Conservation (phyloP, 1,140 invertebrate species). For the Thalassaphorura encarpata region DNA sequence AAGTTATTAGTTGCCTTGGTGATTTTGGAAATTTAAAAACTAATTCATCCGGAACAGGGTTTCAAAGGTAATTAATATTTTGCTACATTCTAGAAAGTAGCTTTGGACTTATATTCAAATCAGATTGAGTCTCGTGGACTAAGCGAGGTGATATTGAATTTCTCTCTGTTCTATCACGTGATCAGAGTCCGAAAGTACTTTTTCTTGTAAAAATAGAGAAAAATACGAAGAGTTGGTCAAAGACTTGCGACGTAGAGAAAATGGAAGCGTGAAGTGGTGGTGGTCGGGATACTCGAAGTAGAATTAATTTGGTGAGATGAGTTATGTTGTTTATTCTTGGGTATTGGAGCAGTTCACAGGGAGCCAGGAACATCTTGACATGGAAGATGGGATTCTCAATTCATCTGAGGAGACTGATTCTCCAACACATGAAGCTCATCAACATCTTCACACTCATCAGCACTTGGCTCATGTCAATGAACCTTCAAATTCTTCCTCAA, state of each 20-base stretch:
- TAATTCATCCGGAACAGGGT: too few species aligned
- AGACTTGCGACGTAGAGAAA: not conserved
- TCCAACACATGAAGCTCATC: conserved; percentile 8
- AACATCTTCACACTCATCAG: not conserved
- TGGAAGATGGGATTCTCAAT: conserved; percentile 42
- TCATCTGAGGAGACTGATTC: conserved; percentile 30
- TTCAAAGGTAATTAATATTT: too few species aligned
- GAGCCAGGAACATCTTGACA: conserved; percentile 63
- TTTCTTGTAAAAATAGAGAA: too few species aligned
- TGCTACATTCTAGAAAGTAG: too few species aligned
- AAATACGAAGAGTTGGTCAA: not conserved
- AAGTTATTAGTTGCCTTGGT: too few species aligned
- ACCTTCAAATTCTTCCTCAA: conserved; percentile 2
- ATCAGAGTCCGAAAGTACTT: too few species aligned
- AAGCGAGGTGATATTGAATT: too few species aligned
- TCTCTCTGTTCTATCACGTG: too few species aligned
- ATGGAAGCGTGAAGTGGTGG: not conserved
- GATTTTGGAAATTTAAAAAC: too few species aligned
- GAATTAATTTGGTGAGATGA: not conserved
- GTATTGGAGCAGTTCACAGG: conserved; percentile 52
- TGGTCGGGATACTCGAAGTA: not conserved
- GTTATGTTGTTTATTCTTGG: not conserved
- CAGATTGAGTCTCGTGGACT: too few species aligned
- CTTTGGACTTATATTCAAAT: too few species aligned
- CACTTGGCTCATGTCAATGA: conserved; percentile 8